Conservation (phyloP, 2,888 invertebrate genomes). For the Himalopsyche japonica region DNA sequence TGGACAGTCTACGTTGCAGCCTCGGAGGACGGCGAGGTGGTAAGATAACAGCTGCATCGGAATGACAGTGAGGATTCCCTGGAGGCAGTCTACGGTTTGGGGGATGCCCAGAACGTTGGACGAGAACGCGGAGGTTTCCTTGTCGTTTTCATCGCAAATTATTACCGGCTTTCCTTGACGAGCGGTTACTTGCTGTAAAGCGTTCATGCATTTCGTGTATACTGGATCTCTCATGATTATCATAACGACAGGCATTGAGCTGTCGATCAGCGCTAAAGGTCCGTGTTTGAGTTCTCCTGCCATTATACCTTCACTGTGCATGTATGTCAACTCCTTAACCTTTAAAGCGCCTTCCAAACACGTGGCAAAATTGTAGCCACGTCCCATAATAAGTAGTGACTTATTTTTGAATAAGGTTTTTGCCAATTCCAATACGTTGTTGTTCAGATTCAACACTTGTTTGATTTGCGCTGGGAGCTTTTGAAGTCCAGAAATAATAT, state of each 20-base stretch:
- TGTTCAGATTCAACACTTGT: slow-evolving; percentile 85
- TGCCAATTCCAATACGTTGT: slow-evolving; percentile 83
- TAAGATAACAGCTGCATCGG: slow-evolving; percentile 98
- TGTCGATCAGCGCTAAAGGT: slow-evolving; percentile 95
- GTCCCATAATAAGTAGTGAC: slow-evolving; percentile 96
- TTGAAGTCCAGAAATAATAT: slow-evolving; percentile 88
- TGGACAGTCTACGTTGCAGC: slow-evolving; percentile 97
- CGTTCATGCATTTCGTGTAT: slow-evolving; percentile 97
- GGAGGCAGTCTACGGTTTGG: slow-evolving; percentile 94
- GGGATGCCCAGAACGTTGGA: slow-evolving; percentile 86
- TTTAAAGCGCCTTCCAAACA: slow-evolving; percentile 97
- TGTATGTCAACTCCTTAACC: slow-evolving; percentile 99
- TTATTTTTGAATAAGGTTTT: slow-evolving; percentile 90
- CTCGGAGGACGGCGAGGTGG: slow-evolving; percentile 95
- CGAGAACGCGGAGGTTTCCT: slow-evolving; percentile 79
- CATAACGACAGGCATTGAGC: slow-evolving; percentile 98
- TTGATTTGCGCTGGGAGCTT: slow-evolving; percentile 86
- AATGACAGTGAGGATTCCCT: slow-evolving; percentile 95
- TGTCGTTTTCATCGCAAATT: slow-evolving; percentile 91
- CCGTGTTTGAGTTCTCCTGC: slow-evolving; percentile 99
- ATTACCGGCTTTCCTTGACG: slow-evolving; percentile 93
- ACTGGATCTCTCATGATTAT: slow-evolving; percentile 96
- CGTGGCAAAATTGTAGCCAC: slow-evolving; percentile 98
- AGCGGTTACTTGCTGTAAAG: slow-evolving; percentile 92
- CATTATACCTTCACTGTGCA: slow-evolving; percentile 99